These are phyloP conservation scores for Martes martes DNA, from an alignment of 2,113 vertebrate genomes.

Conservation along the genomic window DNA sequence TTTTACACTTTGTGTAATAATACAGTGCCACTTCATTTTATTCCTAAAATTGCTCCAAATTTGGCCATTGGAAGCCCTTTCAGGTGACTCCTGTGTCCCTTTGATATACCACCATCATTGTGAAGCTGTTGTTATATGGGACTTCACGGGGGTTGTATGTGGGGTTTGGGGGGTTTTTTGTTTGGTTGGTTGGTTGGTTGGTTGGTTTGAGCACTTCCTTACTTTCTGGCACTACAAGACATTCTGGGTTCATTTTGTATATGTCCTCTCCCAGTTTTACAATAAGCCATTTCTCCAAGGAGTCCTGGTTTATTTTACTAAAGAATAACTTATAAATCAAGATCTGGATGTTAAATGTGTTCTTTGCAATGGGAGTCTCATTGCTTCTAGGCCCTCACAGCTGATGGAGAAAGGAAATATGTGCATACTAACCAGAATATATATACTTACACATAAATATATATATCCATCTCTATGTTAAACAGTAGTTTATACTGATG, in stretches of 20 bases:
- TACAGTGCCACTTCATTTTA: not conserved
- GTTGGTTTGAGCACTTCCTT: not conserved
- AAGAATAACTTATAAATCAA: not conserved
- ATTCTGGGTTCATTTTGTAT: not conserved
- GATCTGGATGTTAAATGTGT: not conserved
- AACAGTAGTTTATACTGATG: not conserved
- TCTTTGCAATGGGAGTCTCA: not conserved
- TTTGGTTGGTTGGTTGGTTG: not conserved
- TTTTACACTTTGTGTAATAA: not conserved
- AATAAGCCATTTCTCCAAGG: not conserved
- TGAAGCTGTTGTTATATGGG: not conserved
- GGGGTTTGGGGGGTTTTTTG: not conserved
- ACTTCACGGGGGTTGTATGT: not conserved
- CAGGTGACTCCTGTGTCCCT: not conserved
- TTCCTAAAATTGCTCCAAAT: not conserved
- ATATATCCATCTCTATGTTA: not conserved
- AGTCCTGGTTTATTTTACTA: not conserved
- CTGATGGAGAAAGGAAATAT: not conserved
- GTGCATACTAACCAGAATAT: not conserved
- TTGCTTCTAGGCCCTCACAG: not conserved
- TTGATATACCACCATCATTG: not conserved
- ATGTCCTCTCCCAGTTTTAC: not conserved
- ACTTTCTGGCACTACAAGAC: not conserved
- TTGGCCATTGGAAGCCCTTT: not conserved
- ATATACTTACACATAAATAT: not conserved